Percentiles rank a stretch among this genome's conserved stretches.
Evolutionary conservation across 2,113 vertebrate genomes (phyloP).

Genomic region (Furnarius figulus): DNA sequence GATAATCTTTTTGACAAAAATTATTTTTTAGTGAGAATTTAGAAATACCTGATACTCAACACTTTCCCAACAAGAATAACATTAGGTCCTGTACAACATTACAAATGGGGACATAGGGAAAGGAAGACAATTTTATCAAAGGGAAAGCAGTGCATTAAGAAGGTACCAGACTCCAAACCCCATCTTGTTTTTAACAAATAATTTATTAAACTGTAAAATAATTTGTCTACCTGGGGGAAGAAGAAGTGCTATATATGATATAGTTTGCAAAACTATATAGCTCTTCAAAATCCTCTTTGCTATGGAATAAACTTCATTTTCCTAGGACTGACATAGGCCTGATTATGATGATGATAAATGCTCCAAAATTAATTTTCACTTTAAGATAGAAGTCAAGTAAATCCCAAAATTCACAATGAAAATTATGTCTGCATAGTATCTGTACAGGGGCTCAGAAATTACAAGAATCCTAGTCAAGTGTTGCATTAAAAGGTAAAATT

Average conservation of each 20-base stretch:
- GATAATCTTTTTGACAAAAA: neutral
- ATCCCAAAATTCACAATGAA: neutral
- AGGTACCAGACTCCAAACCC: neutral
- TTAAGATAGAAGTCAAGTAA: neutral
- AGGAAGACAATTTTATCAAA: neutral
- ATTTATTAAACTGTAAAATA: neutral
- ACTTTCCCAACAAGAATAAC: neutral
- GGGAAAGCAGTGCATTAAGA: neutral
- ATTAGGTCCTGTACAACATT: neutral
- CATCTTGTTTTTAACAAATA: neutral
- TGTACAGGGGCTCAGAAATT: neutral
- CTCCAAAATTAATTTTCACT: neutral
- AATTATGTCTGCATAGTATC: neutral
- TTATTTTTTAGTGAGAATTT: neutral
- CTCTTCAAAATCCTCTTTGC: neutral
- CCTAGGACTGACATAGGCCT: neutral
- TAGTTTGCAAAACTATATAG: neutral
- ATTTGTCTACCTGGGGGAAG: neutral
- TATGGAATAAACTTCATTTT: neutral
- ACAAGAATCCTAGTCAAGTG: neutral
- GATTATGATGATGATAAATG: neutral
- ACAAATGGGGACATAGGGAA: neutral
- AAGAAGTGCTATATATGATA: neutral
- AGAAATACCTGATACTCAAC: neutral
- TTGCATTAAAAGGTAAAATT: neutral